phyloP scores from a whole-genome alignment of 2,888 invertebrate species.

The Leucozona laternaria region DNA sequence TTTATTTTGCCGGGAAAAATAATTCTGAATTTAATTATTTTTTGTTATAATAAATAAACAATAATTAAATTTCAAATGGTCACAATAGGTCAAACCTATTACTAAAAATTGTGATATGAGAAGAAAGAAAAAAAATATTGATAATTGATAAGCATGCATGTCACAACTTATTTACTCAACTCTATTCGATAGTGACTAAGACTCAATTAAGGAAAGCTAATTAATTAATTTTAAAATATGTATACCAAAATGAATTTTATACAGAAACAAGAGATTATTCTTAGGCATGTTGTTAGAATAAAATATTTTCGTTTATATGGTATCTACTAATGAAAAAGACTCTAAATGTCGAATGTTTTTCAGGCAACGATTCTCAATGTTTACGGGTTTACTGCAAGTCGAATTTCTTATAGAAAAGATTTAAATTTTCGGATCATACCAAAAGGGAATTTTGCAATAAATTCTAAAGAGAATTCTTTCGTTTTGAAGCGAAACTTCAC shows the following conservation, averaged over 20 bases:
- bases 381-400: too few relatives aligned
- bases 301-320: too few relatives aligned
- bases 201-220: not conserved
- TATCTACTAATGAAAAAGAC: too few relatives aligned
- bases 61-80: not conserved
- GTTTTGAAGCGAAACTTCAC: too few relatives aligned
- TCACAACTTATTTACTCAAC: not conserved
- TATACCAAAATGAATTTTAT: not conserved
- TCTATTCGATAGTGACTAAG: slow-evolving; percentile 26
- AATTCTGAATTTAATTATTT: not conserved
- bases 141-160: slow-evolving; percentile 12
- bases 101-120: not conserved
- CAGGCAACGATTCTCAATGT: too few relatives aligned
- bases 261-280: not conserved
- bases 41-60: not conserved
- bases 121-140: not conserved
- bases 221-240: not conserved
- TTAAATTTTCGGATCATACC: too few relatives aligned
- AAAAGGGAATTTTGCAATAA: too few relatives aligned
- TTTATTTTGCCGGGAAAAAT: not conserved
- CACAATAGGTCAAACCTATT: slow-evolving; percentile 8
- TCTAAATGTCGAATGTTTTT: too few relatives aligned
- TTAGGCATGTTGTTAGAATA: too few relatives aligned
- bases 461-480: too few relatives aligned
- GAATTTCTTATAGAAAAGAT: too few relatives aligned